Evolutionary conservation across 2,888 invertebrate genomes (phyloP), one percentile per base, ranked within the genome.

Genomic region (Ectobius pallidus): DNA sequence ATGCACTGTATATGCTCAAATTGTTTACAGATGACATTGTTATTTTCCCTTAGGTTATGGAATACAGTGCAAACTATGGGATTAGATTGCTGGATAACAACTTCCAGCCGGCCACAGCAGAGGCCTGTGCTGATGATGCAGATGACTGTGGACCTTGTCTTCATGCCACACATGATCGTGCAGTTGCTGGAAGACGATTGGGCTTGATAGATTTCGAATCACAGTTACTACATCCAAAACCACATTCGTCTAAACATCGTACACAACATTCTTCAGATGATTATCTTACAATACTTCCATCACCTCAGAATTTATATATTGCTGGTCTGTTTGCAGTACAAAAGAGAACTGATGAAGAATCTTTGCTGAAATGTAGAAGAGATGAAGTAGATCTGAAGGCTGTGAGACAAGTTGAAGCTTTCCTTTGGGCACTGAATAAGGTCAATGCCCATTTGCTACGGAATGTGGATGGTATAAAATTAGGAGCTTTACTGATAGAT

Each of bases 371-470:
- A 2, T 69, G 71, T 65, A 72, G 44, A 42, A 39, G 22, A 3
- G 68, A 74, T 22, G 62, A 72, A 30, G 20, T 70, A 25, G 49
- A 70, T 34, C 18, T 69, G n/a, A 39, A 76, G 14, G 71, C 77
- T 7, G 76, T 84, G 73, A 81, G 83, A 73, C 81, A 81, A 70
- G 74, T 84, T 58, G 78, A 84, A 70, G 84, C 84, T 0, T 82
- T 84, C 73, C 80, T 82, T 73, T 84, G 81, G 77, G 83, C 84
- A 9, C 78, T 84, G 32, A 78, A 82, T 52, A 76, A 78, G n/a
- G 79, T 83, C 16, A 83, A 83, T 75, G 72, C 75, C 4, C 81
- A 83, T 39, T 52, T 73, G 27, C 25, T 32, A 3, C 61, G 44
- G 9, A 34, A 22, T 39, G 18, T 34, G 11, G 68, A 75, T 44